Base-by-base conservation (phyloP, 2,888 invertebrate genomes). In the Idaea straminata region DNA sequence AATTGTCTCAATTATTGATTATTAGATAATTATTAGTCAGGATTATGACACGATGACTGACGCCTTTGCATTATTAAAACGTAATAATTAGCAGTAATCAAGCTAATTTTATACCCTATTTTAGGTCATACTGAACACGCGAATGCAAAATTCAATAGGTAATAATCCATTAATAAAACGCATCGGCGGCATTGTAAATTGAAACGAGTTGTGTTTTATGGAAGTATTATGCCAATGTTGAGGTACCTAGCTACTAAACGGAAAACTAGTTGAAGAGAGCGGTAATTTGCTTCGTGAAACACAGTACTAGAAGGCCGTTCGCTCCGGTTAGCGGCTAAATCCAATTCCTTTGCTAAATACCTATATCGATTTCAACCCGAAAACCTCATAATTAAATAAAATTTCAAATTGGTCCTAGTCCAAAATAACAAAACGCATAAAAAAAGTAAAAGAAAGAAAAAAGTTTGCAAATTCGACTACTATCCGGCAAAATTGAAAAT, bases 251-350 rank as follows among this genome's bases (percentile, higher is more conserved):
- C 13, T 47, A 47, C 47, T 47, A 47, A 47, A 47, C 47, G 47
- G 47, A 47, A 47, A 47, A 47, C 47, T 47, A 47, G 47, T 47
- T 47, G 47, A 47, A 47, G 47, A 47, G 47, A 47, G 47, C 47
- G 47, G 47, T 47, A 47, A 47, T 47, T 47, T 47, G 77, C 77
- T 63, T 59, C 74, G 79, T 78, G 47, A 47, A 47, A 47, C 47
- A 82, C 88, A 89, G 90, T 89, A 84, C 84, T 89, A 90, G 88
- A 91, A 89, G 88, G 88, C 89, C 87, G 86, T 82, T 80, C 72
- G 81, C 71, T 74, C 79, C 84, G 89, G 79, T 79, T 83, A 86
- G 90, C 83, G 84, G 90, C 84, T 81, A 83, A 76, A 47, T 47
- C 6, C 47, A 47, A 47, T 47, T 47, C 47, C 47, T 66, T 64